A percentile compares a stretch with the other conserved stretches of the same genome.
Conservation (phyloP, 2,888 invertebrate genomes). For the Ischnura elegans region DNA sequence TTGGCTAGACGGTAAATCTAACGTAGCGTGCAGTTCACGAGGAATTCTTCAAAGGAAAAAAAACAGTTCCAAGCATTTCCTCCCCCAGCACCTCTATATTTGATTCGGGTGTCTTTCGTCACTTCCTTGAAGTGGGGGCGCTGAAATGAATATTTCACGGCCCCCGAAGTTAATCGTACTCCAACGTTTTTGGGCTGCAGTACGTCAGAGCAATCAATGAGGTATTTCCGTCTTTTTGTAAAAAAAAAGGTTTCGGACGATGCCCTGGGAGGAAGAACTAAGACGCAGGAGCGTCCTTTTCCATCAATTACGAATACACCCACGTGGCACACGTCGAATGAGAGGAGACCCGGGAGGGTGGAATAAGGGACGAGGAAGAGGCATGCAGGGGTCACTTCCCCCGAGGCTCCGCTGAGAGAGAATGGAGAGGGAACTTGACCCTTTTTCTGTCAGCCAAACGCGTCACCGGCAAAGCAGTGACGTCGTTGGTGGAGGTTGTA, state of each 20-base stretch:
- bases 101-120: no score
- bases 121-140: neutral
- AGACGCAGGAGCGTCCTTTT: neutral
- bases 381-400: neutral
- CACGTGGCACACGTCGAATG: no score
- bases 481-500: neutral
- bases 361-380: neutral
- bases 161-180: neutral
- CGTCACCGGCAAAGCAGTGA: neutral
- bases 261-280: neutral
- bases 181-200: neutral
- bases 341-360: neutral
- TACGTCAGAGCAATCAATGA: neutral
- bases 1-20: no score
- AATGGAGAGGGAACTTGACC: neutral
- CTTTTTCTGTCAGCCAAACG: neutral
- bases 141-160: neutral
- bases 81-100: no score
- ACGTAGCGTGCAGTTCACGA: no score
- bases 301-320: neutral
- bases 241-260: neutral
- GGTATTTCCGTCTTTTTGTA: neutral
- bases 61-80: no score
- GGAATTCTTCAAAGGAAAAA: no score
- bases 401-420: neutral